phyloP scores from a whole-genome alignment of 2,113 vertebrate genomes.

The Barbus barbus region DNA sequence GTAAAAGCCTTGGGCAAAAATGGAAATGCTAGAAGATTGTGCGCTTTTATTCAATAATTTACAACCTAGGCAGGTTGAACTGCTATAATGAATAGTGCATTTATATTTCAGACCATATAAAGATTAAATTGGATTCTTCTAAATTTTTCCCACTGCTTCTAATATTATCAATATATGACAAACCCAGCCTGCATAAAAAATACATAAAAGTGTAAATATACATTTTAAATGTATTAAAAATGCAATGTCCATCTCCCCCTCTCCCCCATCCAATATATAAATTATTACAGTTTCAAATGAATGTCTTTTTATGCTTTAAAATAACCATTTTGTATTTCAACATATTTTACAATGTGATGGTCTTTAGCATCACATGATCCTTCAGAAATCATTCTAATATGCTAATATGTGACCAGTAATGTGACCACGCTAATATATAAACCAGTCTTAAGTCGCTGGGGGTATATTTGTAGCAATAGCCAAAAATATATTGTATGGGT shows the following conservation, averaged over 20 bases:
- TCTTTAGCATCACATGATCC: no score
- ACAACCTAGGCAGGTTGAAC: not conserved
- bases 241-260: not conserved
- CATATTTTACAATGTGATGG: no score
- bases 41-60: constrained; percentile 5
- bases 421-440: no score
- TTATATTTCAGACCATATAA: not conserved
- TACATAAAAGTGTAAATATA: not conserved
- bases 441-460: no score
- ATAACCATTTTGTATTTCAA: no score
- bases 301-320: no score
- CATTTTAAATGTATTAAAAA: not conserved
- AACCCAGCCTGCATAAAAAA: not conserved
- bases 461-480: no score
- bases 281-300: not conserved
- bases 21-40: not conserved
- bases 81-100: not conserved
- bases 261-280: not conserved
- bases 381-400: no score
- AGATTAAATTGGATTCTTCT: not conserved
- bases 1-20: not conserved
- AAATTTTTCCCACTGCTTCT: not conserved
- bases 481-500: no score
- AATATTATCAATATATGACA: not conserved
- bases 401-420: no score